phyloP scores from a whole-genome alignment of 1,140 invertebrate genomes.

The Carposina sasakii region DNA sequence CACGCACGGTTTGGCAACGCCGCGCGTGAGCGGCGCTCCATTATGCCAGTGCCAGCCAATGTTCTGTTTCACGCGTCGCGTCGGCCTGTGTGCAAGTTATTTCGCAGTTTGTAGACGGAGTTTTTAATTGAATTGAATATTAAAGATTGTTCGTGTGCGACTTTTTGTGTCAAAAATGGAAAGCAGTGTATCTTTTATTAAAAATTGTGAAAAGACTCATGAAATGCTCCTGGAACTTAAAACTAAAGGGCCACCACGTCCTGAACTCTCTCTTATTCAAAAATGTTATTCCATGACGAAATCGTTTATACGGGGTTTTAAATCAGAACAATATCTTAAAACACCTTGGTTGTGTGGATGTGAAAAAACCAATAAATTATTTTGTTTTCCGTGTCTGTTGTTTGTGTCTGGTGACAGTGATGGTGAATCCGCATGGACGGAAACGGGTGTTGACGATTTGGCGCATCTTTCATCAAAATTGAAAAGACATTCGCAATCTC shows the following conservation, averaged over 20 bases:
- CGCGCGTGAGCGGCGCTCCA: too few relatives aligned
- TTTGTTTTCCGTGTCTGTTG: constrained; percentile 17
- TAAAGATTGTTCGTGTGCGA: too few relatives aligned
- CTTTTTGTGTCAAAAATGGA: constrained; percentile 3
- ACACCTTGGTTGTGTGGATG: constrained; percentile 17
- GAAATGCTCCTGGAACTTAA: constrained; percentile 5
- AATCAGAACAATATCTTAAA: constrained; percentile 11
- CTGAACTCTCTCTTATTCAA: constrained; percentile 5
- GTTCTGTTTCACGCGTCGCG: too few relatives aligned
- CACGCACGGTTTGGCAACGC: too few relatives aligned
- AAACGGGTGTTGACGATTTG: constrained; percentile 11
- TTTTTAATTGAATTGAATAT: too few relatives aligned
- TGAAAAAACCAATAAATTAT: constrained; percentile 16
- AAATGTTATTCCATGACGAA: constrained; percentile 8
- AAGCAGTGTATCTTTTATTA: constrained; percentile 3
- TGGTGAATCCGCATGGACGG: constrained; percentile 16
- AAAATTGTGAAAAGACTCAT: constrained; percentile 3
- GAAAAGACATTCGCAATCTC: constrained; percentile 11
- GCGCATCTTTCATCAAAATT: constrained; percentile 9
- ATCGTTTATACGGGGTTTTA: constrained; percentile 7
- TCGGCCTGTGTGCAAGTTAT: too few relatives aligned
- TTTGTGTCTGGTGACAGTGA: constrained; percentile 10
- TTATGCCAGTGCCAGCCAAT: too few relatives aligned
- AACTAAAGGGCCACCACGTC: constrained; percentile 11
- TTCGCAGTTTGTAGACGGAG: too few relatives aligned